Base-by-base conservation (phyloP, 2,797 vertebrate species). In the Scarus forsteni region DNA sequence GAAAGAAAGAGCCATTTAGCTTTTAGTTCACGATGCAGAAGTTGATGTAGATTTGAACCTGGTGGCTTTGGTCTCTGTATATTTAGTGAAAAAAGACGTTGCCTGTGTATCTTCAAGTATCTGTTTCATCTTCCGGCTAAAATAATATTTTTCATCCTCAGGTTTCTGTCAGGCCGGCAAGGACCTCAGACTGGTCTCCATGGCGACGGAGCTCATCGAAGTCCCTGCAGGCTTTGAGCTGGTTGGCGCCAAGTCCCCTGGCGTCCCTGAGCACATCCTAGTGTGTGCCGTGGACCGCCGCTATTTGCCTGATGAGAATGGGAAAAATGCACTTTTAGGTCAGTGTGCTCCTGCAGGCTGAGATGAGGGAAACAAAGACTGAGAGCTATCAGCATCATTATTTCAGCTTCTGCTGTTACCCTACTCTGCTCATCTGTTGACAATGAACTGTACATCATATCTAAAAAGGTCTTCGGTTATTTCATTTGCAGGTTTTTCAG, bases 271-370 rank as follows among this genome's bases (percentile, higher is more conserved):
- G 89, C 96, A 99, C 90, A 97, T 99, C 86, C 93, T 99, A 13
- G 96, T 98, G 79, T 99, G 97, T 19, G 97, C 96, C 44, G 98
- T 99, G 75, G 98, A 99, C 94, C 97, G 97, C 54, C 91, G 98
- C 66, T 99, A 99, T 92, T 92, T 99, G 88, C 98, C 98, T 43
- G 98, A 99, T 73, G 98, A 98, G 93, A 96, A 97, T 69, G 98
- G 98, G 79, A 99, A 99, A 96, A 99, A 99, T 97, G 98, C 98
- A 98, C 98, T 99, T 98, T 98, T 99, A 97, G 98, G 98, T 99
- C 89, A 94, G 95, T 92, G 16, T 80, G 75, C 38, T 60, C 80
- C 49, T 3, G 1, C 1, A 14, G 27, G 60, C 61, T 57, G 12
- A 34, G 39, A 72, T 54, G 16, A 69, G 44, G 65, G 18, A 12